Evolutionary conservation across 2,797 vertebrate genomes (phyloP).

Genomic region (Malurus splendens): DNA sequence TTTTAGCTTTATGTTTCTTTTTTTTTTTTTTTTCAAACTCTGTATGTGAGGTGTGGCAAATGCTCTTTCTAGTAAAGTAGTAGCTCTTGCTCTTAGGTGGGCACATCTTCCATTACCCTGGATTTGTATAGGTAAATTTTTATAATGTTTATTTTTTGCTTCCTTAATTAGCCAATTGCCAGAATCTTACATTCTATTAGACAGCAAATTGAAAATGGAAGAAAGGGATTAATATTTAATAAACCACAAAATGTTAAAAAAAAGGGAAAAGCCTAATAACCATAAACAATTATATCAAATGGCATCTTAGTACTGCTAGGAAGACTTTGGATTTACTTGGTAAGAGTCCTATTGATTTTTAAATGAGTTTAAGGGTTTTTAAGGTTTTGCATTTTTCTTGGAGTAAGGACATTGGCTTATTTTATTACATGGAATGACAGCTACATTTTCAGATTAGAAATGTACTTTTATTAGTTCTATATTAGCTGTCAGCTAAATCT

Average conservation of each 20-base stretch:
- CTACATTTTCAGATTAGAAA: not conserved
- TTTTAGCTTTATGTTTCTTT: not conserved
- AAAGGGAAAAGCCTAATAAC: not conserved
- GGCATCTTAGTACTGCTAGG: not conserved
- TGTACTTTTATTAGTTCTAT: not conserved
- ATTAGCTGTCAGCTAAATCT: not conserved
- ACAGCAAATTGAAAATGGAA: not conserved
- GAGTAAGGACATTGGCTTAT: not conserved
- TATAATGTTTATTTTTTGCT: not conserved
- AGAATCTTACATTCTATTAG: not conserved
- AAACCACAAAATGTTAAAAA: not conserved
- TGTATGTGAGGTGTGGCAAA: not conserved
- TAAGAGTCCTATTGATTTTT: not conserved
- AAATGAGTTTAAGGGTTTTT: not conserved
- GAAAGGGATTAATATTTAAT: not conserved
- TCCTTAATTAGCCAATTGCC: not conserved
- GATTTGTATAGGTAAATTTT: not conserved
- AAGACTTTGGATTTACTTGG: not conserved
- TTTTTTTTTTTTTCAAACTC: not conserved
- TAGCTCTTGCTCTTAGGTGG: not conserved
- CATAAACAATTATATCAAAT: not conserved
- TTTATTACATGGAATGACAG: not conserved
- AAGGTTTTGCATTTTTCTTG: not conserved
- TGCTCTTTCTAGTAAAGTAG: not conserved
- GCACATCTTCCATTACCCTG: not conserved